phyloP scores from a whole-genome alignment of 2,888 invertebrate genomes.

The Mantis religiosa region DNA sequence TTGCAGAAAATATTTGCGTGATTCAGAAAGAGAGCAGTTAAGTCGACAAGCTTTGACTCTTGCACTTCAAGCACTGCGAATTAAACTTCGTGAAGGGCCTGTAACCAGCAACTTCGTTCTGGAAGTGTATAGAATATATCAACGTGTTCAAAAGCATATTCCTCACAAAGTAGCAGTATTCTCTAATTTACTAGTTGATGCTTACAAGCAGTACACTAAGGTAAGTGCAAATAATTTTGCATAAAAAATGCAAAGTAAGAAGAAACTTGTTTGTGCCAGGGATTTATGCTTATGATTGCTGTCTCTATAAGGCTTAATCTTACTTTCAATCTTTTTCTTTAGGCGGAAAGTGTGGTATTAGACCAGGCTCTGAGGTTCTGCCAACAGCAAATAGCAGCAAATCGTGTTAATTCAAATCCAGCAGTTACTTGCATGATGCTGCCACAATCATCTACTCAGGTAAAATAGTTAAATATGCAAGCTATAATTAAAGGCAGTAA shows the following conservation, averaged over 20 bases:
- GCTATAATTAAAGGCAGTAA: too few species aligned
- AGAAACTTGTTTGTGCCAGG: background rate
- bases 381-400: slow-evolving; percentile 51
- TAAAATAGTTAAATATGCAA: background rate
- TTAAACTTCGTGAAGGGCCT: slow-evolving; percentile 32
- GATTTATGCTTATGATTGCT: background rate
- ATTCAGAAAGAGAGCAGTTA: slow-evolving; percentile 76
- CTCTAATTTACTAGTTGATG: slow-evolving; percentile 61
- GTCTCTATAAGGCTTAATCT: background rate
- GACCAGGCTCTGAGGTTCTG: slow-evolving; percentile 70
- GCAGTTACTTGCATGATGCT: background rate
- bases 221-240: slow-evolving; percentile 37
- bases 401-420: background rate
- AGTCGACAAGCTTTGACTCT: slow-evolving; percentile 74
- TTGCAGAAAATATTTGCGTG: slow-evolving; percentile 73
- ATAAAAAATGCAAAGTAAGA: background rate
- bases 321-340: slow-evolving; percentile 33
- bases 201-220: slow-evolving; percentile 62
- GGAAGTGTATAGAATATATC: slow-evolving; percentile 63
- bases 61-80: slow-evolving; percentile 63
- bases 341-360: slow-evolving; percentile 52
- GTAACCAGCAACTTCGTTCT: slow-evolving; percentile 46
- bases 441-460: background rate
- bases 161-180: slow-evolving; percentile 57
- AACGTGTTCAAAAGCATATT: slow-evolving; percentile 61